These are phyloP conservation scores for Trichechus manatus DNA, from an alignment of 2,113 vertebrate genomes.

Conservation along the genomic window DNA sequence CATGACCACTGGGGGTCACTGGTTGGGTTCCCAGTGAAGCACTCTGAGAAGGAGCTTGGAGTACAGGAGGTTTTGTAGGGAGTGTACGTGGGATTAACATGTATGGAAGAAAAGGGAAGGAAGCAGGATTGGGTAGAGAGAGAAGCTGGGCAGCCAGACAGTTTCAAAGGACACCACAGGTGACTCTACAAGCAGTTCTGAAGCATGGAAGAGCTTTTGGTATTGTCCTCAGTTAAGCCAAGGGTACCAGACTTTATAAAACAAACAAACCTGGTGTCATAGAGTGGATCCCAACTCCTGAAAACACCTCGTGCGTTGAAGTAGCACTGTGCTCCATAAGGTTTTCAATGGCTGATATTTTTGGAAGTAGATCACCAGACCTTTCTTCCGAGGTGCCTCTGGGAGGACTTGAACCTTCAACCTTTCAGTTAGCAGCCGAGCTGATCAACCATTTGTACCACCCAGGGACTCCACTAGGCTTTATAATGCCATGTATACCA, in stretches of 20 bases:
- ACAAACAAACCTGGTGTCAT: too few relatives aligned
- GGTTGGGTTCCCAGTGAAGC: neutral
- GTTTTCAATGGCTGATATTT: too few relatives aligned
- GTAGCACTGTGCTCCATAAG: too few relatives aligned
- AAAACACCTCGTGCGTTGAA: too few relatives aligned
- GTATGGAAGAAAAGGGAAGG: neutral
- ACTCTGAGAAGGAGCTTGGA: neutral
- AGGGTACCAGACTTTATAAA: neutral
- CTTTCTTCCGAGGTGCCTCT: too few relatives aligned
- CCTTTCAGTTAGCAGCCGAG: too few relatives aligned
- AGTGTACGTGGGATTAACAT: neutral
- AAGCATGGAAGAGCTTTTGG: neutral
- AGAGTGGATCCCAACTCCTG: too few relatives aligned
- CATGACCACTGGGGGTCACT: neutral
- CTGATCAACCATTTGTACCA: too few relatives aligned
- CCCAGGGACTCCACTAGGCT: too few relatives aligned
- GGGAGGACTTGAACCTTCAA: too few relatives aligned
- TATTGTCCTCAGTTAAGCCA: neutral
- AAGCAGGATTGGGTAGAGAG: neutral
- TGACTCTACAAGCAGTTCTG: neutral
- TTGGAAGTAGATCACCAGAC: too few relatives aligned
- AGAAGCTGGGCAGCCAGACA: accelerated
- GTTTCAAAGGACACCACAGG: accelerated
- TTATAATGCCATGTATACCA: neutral
- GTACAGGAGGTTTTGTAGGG: neutral